These are phyloP conservation scores for Quadroppia sp. DNA, from an alignment of 2,888 invertebrate species.

Conservation along the genomic window DNA sequence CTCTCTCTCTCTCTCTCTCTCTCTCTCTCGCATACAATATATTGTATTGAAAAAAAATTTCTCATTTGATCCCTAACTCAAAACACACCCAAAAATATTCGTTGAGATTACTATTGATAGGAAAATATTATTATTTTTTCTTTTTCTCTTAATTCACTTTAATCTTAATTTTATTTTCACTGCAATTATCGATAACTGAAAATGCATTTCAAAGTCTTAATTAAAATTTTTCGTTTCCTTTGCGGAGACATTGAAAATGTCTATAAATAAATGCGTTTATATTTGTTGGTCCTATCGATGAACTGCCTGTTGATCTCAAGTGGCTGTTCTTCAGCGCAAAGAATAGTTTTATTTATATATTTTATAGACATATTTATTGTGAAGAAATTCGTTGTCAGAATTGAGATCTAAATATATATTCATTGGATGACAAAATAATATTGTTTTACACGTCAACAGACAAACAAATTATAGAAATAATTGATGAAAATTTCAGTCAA, in stretches of 20 bases:
- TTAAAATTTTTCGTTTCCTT: not conserved
- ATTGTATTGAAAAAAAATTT: not conserved
- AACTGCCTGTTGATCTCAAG: slow-evolving; percentile 10
- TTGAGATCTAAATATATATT: not conserved
- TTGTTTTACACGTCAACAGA: not conserved
- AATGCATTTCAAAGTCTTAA: not conserved
- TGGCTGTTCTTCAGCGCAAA: too few relatives aligned
- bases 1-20: not conserved
- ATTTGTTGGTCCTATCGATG: not conserved
- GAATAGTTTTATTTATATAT: too few relatives aligned
- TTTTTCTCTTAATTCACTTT: not conserved
- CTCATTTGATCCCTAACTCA: not conserved
- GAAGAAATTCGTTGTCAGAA: not conserved
- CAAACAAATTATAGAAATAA: not conserved
- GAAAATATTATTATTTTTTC: not conserved
- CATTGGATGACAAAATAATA: not conserved
- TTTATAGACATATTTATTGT: too few relatives aligned
- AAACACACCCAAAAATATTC: slow-evolving; percentile 20
- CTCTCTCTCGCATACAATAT: not conserved
- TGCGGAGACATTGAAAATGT: not conserved
- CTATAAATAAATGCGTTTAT: not conserved
- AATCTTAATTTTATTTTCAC: slow-evolving; percentile 2
- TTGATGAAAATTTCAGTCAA: slow-evolving; percentile 18
- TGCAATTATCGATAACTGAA: not conserved
- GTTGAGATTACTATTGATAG: not conserved